Conservation (phyloP, 1,140 invertebrate genomes). For the Euglossa dilemma region DNA sequence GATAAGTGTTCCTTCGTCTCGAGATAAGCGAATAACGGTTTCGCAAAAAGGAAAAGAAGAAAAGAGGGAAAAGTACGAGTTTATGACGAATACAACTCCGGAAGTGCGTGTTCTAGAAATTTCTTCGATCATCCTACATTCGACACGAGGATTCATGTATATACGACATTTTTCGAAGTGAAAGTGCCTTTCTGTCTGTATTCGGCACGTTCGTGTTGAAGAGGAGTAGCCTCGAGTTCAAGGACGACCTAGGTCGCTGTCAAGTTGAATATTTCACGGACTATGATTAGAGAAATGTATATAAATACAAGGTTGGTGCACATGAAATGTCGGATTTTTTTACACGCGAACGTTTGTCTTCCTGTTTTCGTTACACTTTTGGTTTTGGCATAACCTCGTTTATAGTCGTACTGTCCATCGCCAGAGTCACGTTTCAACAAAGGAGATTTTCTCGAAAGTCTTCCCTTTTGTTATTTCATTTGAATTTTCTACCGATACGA, state of each 20-base stretch:
- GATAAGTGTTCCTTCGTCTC: background rate
- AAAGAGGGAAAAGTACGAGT: background rate
- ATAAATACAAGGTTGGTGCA: background rate
- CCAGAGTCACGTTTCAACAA: too few relatives aligned
- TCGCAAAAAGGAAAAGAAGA: background rate
- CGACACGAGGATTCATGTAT: background rate
- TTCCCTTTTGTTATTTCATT: too few relatives aligned
- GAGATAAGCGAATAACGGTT: constrained; percentile 5
- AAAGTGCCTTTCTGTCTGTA: background rate
- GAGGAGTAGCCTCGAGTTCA: background rate
- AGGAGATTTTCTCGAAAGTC: too few relatives aligned
- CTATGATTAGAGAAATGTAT: background rate
- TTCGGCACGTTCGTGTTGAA: background rate
- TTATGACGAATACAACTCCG: background rate
- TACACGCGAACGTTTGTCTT: too few relatives aligned
- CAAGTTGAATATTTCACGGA: background rate
- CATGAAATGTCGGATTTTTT: too few relatives aligned
- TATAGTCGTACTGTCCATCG: too few relatives aligned
- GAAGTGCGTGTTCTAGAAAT: background rate
- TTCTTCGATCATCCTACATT: background rate
- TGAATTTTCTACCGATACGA: too few relatives aligned
- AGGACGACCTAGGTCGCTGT: constrained; percentile 2
- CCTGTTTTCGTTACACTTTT: too few relatives aligned
- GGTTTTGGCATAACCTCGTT: too few relatives aligned
- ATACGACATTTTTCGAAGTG: background rate